Evolutionary conservation across 2,113 vertebrate species (phyloP).

Genomic region (Tachycineta bicolor): DNA sequence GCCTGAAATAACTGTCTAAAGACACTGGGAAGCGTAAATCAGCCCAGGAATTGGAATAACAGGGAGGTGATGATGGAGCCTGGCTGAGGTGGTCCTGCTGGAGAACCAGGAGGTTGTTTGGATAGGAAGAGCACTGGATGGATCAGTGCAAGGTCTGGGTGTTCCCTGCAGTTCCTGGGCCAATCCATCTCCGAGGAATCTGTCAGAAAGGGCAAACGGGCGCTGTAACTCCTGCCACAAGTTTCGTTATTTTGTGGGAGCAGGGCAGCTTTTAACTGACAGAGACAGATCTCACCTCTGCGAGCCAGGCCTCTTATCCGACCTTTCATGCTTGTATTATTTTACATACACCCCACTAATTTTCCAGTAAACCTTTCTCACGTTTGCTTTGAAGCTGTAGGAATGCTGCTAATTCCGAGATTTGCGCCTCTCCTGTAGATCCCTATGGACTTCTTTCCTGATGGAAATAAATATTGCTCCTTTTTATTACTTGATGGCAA

Average conservation of each 20-base stretch:
- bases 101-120: neutral
- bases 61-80: conserved; percentile 22
- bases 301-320: neutral
- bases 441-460: neutral
- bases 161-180: neutral
- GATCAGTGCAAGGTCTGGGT: neutral
- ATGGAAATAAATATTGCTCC: neutral
- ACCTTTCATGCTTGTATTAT: neutral
- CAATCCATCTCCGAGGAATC: neutral
- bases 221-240: neutral
- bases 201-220: neutral
- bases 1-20: conserved; percentile 58
- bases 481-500: neutral
- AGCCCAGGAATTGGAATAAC: neutral
- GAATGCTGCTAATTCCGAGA: neutral
- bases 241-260: neutral
- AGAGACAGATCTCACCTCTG: neutral
- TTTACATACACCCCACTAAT: neutral
- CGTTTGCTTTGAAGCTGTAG: neutral
- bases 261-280: neutral
- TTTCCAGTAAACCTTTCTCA: neutral
- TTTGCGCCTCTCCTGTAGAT: neutral
- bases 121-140: neutral
- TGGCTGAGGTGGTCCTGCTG: neutral
- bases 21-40: conserved; percentile 39